These are phyloP conservation scores for Dolichallabes microphthalmus DNA, from an alignment of 2,113 vertebrate genomes.

Conservation along the genomic window DNA sequence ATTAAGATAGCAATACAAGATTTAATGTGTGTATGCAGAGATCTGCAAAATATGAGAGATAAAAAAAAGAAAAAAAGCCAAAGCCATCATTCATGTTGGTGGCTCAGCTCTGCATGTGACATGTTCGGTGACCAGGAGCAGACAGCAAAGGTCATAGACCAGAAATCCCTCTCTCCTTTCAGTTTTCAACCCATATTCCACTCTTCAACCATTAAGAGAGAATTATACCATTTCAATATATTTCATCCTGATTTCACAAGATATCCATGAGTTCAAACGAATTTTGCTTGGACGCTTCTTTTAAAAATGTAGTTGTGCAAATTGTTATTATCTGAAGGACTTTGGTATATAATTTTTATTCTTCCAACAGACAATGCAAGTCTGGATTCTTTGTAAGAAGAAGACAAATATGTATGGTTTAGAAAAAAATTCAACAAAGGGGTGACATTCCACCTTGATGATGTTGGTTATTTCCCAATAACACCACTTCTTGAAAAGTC, in stretches of 20 bases:
- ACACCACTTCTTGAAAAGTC: background rate
- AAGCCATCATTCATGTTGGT: conserved; percentile 61
- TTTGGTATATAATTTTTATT: background rate
- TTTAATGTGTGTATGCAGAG: background rate
- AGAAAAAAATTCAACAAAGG: background rate
- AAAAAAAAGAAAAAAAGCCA: conserved; percentile 28
- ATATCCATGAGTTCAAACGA: background rate
- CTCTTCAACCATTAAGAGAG: background rate
- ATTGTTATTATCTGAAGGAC: background rate
- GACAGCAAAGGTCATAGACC: conserved; percentile 67
- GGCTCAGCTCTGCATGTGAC: conserved; percentile 62
- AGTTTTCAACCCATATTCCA: background rate
- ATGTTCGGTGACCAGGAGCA: conserved; percentile 63
- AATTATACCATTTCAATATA: background rate
- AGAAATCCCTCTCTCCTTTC: conserved; percentile 33
- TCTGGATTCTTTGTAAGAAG: background rate
- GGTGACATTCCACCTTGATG: background rate
- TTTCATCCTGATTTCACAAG: background rate
- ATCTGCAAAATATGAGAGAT: background rate
- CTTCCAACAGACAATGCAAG: background rate
- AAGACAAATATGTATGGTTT: background rate
- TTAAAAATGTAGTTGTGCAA: background rate
- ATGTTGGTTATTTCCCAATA: background rate
- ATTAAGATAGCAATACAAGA: background rate
- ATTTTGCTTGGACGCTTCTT: background rate